These are phyloP conservation scores for Tragulus kanchil DNA, from an alignment of 2,113 vertebrate genomes.

Conservation along the genomic window DNA sequence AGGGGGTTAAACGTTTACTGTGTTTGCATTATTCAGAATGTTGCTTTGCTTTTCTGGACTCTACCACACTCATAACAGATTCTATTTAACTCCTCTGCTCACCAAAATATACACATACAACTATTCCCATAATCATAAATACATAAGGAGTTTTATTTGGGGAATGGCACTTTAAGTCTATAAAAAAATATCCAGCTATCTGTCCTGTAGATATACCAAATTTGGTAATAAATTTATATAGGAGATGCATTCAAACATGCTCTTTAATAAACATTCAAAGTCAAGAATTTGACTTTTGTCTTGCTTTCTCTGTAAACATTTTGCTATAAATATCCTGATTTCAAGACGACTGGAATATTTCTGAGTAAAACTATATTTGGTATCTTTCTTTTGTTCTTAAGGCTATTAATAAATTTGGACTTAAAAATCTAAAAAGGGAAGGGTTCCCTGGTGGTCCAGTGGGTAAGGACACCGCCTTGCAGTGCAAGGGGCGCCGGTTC, in stretches of 20 bases:
- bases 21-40: constrained; percentile 79
- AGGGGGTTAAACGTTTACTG: constrained; percentile 75
- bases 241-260: neutral
- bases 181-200: constrained; percentile 23
- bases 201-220: neutral
- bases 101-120: constrained; percentile 15
- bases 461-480: too few species aligned
- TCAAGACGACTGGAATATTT: constrained; percentile 53
- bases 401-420: neutral
- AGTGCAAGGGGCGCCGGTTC: too few species aligned
- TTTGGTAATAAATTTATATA: constrained; percentile 35
- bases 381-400: constrained; percentile 31
- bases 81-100: constrained; percentile 39
- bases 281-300: neutral
- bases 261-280: constrained; percentile 11
- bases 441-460: too few species aligned
- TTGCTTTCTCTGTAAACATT: neutral
- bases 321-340: constrained; percentile 36
- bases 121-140: constrained; percentile 43
- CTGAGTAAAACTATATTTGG: constrained; percentile 22
- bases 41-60: constrained; percentile 58
- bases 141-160: constrained; percentile 33
- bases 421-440: constrained; percentile 51
- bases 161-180: neutral
- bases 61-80: constrained; percentile 52